Conservation (phyloP, 2,888 invertebrate genomes). For the Disparrhopalites patrizii region DNA sequence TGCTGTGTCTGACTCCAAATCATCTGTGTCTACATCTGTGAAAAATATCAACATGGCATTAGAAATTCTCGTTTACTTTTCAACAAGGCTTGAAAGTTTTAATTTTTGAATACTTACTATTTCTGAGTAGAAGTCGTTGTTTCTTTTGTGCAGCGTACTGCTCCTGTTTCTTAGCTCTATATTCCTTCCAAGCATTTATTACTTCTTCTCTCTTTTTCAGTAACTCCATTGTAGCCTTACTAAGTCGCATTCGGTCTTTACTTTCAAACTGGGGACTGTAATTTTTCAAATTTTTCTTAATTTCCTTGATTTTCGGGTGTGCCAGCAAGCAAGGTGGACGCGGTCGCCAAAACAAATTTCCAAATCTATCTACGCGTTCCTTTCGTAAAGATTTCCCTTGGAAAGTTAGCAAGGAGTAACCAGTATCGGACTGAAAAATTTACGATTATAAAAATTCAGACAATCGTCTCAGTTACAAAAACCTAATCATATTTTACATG, state of each 20-base stretch:
- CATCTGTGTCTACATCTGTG: conserved; percentile 90
- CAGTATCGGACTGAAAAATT: conserved; percentile 60
- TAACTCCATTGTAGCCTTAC: conserved; percentile 89
- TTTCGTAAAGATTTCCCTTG: conserved; percentile 74
- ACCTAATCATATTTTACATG: neutral
- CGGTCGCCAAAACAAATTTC: conserved; percentile 94
- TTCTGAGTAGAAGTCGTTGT: conserved; percentile 76
- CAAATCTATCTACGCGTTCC: conserved; percentile 86
- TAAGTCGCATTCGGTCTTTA: conserved; percentile 89
- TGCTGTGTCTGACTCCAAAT: conserved; percentile 74
- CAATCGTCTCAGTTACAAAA: too few relatives aligned
- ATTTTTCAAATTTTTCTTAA: conserved; percentile 96
- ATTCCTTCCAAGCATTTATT: conserved; percentile 80
- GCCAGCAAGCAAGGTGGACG: conserved; percentile 79
- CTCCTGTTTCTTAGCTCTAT: conserved; percentile 67
- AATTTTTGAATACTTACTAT: too few relatives aligned
- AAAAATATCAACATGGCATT: conserved; percentile 39
- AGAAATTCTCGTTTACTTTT: neutral
- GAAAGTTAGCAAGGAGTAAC: conserved; percentile 98
- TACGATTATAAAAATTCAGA: neutral
- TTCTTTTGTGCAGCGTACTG: conserved; percentile 75
- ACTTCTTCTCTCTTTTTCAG: conserved; percentile 85
- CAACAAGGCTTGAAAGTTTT: too few relatives aligned
- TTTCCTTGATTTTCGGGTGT: conserved; percentile 84
- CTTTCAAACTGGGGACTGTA: conserved; percentile 93